Base-by-base conservation (phyloP, 2,797 vertebrate genomes). In the Microctenopoma stevenorrisi region DNA sequence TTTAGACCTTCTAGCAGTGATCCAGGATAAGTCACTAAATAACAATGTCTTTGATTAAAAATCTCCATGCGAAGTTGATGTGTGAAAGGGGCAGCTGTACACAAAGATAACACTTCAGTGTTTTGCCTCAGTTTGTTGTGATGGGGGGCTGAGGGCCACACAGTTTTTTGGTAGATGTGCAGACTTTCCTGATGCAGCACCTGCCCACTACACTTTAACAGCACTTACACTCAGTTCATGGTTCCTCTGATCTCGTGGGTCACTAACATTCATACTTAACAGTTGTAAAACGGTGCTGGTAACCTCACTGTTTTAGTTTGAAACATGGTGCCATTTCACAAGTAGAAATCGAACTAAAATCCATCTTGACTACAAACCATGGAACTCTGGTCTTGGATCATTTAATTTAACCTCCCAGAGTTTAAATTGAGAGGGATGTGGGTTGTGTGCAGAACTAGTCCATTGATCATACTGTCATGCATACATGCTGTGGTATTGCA, bases 71-170 rank as follows among this genome's bases (percentile, higher is more conserved):
- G n/a, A 35, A 13, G 13, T 68, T 6, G 0, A 4, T 18, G 56
- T 76, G 76, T 78, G 81, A 65, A 82, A 53, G 74, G 60, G 61
- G 55, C 74, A 43, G 18, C 37, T 54, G 7, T 42, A 35, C 25
- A 52, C 18, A 18, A 18, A 18, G 18, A 18, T 18, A 18, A 18
- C 18, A 18, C 18, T 18, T 18, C 18, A 18, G 18, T 18, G 18
- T 18, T 18, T 18, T 18, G 18, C 18, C 18, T 18, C 18, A 1
- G 18, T 18, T 18, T 18, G 18, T 18, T 18, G 18, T 18, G 18
- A 18, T 18, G 1, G 18, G 18, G 1, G 18, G 18, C 18, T 18
- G 18, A 18, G 18, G 18, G 18, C 18, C 18, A 18, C 18, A 18
- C 18, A 18, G 18, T 18, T 18, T 18, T 18, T 18, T 18, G 18